phyloP scores from a whole-genome alignment of 2,888 invertebrate genomes.

The Ectemnius lituratus region DNA sequence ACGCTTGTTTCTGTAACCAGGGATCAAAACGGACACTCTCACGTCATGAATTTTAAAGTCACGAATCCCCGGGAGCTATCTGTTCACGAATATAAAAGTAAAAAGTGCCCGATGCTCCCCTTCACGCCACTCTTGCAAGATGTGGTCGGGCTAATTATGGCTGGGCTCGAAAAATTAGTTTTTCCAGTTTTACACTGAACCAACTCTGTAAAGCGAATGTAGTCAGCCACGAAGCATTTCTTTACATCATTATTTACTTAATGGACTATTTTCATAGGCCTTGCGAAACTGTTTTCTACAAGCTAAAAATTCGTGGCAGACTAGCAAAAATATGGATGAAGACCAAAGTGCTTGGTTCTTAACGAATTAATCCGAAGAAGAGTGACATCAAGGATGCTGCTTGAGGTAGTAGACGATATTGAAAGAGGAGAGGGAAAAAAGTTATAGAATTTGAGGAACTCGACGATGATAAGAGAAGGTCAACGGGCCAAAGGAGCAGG shows the following conservation, averaged over 20 bases:
- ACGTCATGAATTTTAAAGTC: conserved; percentile 10
- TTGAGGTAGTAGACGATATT: too few relatives aligned
- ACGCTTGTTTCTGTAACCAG: not conserved
- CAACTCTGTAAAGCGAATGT: too few relatives aligned
- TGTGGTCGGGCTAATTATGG: not conserved
- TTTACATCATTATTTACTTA: too few relatives aligned
- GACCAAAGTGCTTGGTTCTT: too few relatives aligned
- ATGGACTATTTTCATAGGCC: too few relatives aligned
- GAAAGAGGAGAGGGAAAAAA: not conserved
- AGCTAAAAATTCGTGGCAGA: too few relatives aligned
- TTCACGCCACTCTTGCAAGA: not conserved
- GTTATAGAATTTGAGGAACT: not conserved
- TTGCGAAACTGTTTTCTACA: too few relatives aligned
- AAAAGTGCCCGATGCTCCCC: not conserved
- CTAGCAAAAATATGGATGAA: too few relatives aligned
- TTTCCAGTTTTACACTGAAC: too few relatives aligned
- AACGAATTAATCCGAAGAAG: too few relatives aligned
- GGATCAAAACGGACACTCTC: not conserved
- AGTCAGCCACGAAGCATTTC: too few relatives aligned
- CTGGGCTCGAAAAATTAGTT: not conserved
- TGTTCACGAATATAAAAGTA: not conserved
- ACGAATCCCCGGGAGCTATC: not conserved
- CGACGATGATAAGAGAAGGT: not conserved
- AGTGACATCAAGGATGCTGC: too few relatives aligned
- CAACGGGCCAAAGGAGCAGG: conserved; percentile 31